phyloP scores from a whole-genome alignment of 2,888 invertebrate species.

The Phortica okadai region DNA sequence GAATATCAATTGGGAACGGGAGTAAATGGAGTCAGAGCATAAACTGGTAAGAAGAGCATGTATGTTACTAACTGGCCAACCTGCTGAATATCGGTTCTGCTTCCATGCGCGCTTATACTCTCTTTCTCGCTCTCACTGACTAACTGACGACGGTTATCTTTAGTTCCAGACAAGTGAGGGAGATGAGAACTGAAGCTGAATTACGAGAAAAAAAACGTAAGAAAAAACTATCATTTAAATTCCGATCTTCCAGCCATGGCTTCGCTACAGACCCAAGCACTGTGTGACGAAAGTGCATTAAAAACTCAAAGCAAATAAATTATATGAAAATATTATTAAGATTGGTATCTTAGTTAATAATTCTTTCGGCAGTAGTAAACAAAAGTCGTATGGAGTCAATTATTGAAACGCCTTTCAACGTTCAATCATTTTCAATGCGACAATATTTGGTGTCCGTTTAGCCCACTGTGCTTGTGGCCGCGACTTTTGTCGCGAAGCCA shows the following conservation, averaged over 20 bases:
- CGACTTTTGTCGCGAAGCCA: slow-evolving; percentile 43
- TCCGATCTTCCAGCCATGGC: slow-evolving; percentile 62
- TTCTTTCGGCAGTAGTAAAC: too few species aligned
- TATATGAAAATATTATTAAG: too few species aligned
- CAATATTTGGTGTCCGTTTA: slow-evolving; percentile 2
- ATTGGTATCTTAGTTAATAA: too few species aligned
- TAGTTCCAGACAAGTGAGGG: slow-evolving; percentile 32
- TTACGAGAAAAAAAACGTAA: slow-evolving; percentile 27
- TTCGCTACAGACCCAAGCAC: slow-evolving; percentile 36
- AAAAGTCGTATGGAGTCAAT: too few species aligned
- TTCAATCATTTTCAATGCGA: slow-evolving; percentile 1
- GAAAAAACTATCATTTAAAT: slow-evolving; percentile 53
- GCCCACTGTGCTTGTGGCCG: slow-evolving; percentile 42
- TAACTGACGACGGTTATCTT: background rate
- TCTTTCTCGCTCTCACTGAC: background rate
- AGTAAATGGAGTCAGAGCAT: background rate
- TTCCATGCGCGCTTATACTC: background rate
- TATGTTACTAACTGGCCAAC: slow-evolving; percentile 50
- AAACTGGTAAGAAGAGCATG: slow-evolving; percentile 28
- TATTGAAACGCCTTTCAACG: too few species aligned
- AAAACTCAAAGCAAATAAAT: too few species aligned
- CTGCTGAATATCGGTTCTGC: slow-evolving; percentile 54
- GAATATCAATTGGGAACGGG: too few species aligned
- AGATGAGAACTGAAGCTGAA: slow-evolving; percentile 45
- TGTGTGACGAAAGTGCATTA: slow-evolving; percentile 32